phyloP scores from a whole-genome alignment of 2,113 vertebrate species.

The Passer montanus region DNA sequence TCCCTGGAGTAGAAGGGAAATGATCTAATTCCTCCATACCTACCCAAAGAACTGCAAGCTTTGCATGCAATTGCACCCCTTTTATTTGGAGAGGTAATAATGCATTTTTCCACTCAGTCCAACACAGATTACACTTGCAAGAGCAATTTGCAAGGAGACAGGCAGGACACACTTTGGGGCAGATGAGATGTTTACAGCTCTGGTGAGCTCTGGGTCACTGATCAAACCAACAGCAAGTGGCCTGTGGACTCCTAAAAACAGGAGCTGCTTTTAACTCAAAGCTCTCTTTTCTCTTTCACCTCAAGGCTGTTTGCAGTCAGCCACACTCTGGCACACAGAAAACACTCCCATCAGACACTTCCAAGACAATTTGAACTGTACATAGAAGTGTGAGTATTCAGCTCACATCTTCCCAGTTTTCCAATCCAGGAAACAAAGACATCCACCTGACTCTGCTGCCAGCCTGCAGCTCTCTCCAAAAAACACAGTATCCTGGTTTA shows the following conservation, averaged over 20 bases:
- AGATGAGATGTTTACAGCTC: slow-evolving; percentile 49
- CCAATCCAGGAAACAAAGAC: not conserved
- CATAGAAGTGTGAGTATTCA: not conserved
- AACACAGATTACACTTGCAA: not conserved
- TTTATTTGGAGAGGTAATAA: not conserved
- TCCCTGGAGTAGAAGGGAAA: not conserved
- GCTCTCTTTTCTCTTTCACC: not conserved
- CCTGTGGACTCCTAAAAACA: not conserved
- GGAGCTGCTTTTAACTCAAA: not conserved
- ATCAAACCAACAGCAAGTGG: slow-evolving; percentile 46
- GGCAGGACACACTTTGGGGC: not conserved
- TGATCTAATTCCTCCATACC: not conserved
- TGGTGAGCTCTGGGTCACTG: slow-evolving; percentile 47
- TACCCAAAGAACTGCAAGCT: not conserved
- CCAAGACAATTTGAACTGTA: not conserved
- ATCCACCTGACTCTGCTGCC: not conserved
- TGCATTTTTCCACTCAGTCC: not conserved
- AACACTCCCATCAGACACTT: not conserved
- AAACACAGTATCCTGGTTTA: not conserved
- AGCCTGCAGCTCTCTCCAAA: not conserved
- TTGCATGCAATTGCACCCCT: not conserved
- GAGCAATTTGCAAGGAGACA: not conserved
- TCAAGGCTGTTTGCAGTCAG: not conserved
- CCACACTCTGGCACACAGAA: not conserved
- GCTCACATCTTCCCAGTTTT: not conserved